Percentiles rank a stretch among this genome's conserved stretches.
Conservation (phyloP, 2,113 vertebrate species). For the pig (Sus scrofa) region T2T-Sscrofa CM000815.6:123697001-123697500, state of each 20-base stretch:
- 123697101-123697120: too few relatives aligned
- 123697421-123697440: constrained; percentile 94
- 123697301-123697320: neutral
- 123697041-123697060: too few relatives aligned
- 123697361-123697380: constrained; percentile 94
- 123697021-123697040: too few relatives aligned
- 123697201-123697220: too few relatives aligned
- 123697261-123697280: neutral
- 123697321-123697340: neutral
- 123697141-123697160: too few relatives aligned
- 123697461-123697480: constrained; percentile 82
- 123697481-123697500: constrained; percentile 39
- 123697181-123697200: too few relatives aligned
- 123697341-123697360: constrained; percentile 95
- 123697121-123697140: too few relatives aligned
- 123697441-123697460: constrained; percentile 96
- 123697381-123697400: constrained; percentile 96
- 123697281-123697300: neutral
- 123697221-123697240: too few relatives aligned
- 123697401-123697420: constrained; percentile 95
- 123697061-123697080: too few relatives aligned
- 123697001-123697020: too few relatives aligned
- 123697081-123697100: too few relatives aligned
- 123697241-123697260: neutral
- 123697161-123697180: too few relatives aligned